phyloP scores from a whole-genome alignment of 2,888 invertebrate species.

The Ctenicera cuprea region DNA sequence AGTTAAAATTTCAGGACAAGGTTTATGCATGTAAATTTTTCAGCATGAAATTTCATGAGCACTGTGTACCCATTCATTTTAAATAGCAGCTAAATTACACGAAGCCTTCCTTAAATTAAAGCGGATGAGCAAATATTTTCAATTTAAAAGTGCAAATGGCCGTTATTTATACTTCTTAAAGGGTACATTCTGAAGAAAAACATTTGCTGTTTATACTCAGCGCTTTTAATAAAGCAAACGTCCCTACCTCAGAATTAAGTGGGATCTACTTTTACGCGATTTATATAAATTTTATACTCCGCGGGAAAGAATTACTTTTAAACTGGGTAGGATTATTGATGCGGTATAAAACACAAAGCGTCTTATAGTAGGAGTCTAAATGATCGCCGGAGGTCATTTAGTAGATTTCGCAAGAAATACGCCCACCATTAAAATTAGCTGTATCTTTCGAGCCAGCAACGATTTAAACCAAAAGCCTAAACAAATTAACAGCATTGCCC shows the following conservation, averaged over 20 bases:
- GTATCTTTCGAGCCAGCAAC: not conserved
- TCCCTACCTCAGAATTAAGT: conserved; percentile 21
- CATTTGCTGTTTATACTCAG: conserved; percentile 17
- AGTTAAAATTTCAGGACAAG: conserved; percentile 26
- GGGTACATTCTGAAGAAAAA: conserved; percentile 24
- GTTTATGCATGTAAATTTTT: conserved; percentile 36
- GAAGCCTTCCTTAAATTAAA: conserved; percentile 37
- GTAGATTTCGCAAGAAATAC: conserved; percentile 17
- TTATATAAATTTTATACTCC: conserved; percentile 27
- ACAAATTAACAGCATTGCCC: not conserved
- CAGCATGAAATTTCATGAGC: conserved; percentile 29
- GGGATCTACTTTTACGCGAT: conserved; percentile 21
- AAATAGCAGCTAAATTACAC: conserved; percentile 34
- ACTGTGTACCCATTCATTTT: conserved; percentile 34
- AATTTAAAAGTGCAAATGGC: conserved; percentile 36
- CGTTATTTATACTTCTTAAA: conserved; percentile 35
- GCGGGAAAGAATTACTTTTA: conserved; percentile 25
- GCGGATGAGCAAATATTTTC: conserved; percentile 37
- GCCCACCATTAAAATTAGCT: conserved; percentile 17
- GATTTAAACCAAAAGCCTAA: not conserved
- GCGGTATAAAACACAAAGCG: conserved; percentile 21
- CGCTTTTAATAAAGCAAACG: conserved; percentile 29
- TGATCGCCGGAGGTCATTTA: conserved; percentile 29
- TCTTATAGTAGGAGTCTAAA: conserved; percentile 21
- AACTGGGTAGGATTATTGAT: conserved; percentile 26